Evolutionary conservation across 2,888 invertebrate species (phyloP).

Genomic region (Ormyrus pomaceus): DNA sequence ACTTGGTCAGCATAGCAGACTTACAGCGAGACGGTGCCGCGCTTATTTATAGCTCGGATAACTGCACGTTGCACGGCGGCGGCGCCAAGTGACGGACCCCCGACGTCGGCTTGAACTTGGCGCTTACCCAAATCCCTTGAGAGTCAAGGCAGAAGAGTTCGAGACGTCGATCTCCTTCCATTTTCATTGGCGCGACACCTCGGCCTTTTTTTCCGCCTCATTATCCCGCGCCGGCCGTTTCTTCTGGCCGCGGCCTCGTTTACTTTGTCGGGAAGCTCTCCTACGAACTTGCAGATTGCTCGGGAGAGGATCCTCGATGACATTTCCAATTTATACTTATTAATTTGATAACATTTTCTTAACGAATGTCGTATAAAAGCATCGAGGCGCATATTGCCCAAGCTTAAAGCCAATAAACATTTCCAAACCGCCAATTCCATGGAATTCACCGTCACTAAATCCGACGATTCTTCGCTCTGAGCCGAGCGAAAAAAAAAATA

Average conservation of each 20-base stretch:
- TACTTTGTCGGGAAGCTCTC: too few species aligned
- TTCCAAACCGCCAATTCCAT: too few species aligned
- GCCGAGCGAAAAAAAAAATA: constrained; percentile 21
- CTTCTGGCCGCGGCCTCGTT: too few species aligned
- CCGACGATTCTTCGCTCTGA: not conserved
- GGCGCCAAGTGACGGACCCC: constrained; percentile 64
- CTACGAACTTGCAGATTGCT: too few species aligned
- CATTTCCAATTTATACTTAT: too few species aligned
- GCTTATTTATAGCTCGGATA: constrained; percentile 46
- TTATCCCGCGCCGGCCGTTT: too few species aligned
- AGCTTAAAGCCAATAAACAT: too few species aligned
- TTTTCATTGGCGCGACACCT: constrained; percentile 1
- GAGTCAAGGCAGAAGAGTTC: not conserved
- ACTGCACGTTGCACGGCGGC: not conserved
- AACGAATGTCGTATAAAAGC: too few species aligned
- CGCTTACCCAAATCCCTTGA: constrained; percentile 66
- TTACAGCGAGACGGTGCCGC: constrained; percentile 15
- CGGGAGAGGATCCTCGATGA: too few species aligned
- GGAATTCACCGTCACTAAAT: not conserved
- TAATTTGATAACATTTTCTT: too few species aligned
- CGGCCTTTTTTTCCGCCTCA: too few species aligned
- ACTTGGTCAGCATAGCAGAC: constrained; percentile 20
- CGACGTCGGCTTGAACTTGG: constrained; percentile 59
- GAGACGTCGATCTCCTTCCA: not conserved
- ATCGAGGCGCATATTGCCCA: too few species aligned